Evolutionary conservation across 53 echinoderm and acorn worm genomes (phyloP), one percentile per base, ranked within the genome.

Genomic region (Echinarachnius parma): DNA sequence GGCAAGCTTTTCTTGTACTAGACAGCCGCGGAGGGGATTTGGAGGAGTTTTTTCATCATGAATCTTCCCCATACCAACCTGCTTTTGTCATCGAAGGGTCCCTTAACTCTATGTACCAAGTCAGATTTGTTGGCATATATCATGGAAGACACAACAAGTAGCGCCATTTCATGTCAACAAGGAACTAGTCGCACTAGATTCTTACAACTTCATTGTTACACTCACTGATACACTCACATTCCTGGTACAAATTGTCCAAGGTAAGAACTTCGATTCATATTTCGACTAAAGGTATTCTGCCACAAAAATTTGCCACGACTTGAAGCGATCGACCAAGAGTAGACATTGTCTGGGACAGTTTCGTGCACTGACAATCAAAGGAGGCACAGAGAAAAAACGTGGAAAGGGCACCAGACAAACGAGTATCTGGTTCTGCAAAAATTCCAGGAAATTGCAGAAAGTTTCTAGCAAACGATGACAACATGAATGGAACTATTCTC

Each of bases 261-360:
- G 62, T 35, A 62, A 62, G 31, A 35, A 33, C 62, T 62, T 62
- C 18, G 35, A 62, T 62, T 31, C 62, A 62, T 62, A 62, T 62
- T 62, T 31, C 35, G 62, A 62, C 35, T n/a, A n/a, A 62, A 13
- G 33, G 62, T 62, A 62, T 62, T 62, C 62, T 62, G 62, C 62
- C 62, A n/a, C 31, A 62, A 62, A n/a, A 62, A 36, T 62, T 62
- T 32, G 16, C 16, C 62, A 33, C 62, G 62, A 62, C 33, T 34
- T n/a, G n/a, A n/a, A n/a, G n/a, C n/a, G n/a, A n/a, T n/a, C n/a
- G n/a, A n/a, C n/a, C n/a, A n/a, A n/a, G 53, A 65, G 65, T 66
- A 54, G 44, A 67, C 56, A 65, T 79, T 66, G 55, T 79, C 46
- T 79, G 79, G 79, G 66, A 52, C 66, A 55, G 45, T 66, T 52